Evolutionary conservation across 1,140 invertebrate species (phyloP), one percentile per base, ranked within the genome.

Genomic region (Drosophila baimaii): DNA sequence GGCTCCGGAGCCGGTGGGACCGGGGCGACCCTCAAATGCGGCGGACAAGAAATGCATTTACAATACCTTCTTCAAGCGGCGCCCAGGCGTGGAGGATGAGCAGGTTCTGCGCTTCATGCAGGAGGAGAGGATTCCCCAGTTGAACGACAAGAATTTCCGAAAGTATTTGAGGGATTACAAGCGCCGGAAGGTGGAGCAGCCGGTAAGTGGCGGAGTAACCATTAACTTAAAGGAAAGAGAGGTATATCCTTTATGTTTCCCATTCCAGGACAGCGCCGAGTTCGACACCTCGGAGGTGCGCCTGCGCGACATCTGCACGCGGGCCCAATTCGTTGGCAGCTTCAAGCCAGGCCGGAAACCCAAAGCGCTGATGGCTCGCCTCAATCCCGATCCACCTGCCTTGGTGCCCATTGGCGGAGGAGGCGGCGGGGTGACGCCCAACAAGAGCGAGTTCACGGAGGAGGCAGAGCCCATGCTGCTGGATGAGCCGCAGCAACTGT

Each of bases 81-180:
- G 68, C 5, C 49, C 54, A 0, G 83, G 82, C 0, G 25, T 82
- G 19, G 78, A 90, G 6, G 90, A 91, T 49, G 90, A 91, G 25
- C 76, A 76, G 5, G 74, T 88, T 2, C 43, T 89, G 21, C 77
- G 86, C 10, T 41, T 43, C 27, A 83, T 82, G 71, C 83, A 90
- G 31, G 33, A 74, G 13, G 79, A 69, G 1, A 74, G 76, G 19
- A 77, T 89, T 35, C 68, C 79, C 25, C 63, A 77, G 23, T 58
- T 91, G 5, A 89, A 93, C 3, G 96, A 97, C 54, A 95, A 95
- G n/a, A 93, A 93, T 29, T 96, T 96, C 77, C 93, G 93, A 57
- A 92, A 94, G 41, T 94, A 96, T 93, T 81, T 97, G 25, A 91
- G 93, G 4, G 93, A 93, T 33, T 96, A 96, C 83, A 95, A 95